phyloP scores from a whole-genome alignment of 2,797 vertebrate genomes.

The Glossophaga mutica region DNA sequence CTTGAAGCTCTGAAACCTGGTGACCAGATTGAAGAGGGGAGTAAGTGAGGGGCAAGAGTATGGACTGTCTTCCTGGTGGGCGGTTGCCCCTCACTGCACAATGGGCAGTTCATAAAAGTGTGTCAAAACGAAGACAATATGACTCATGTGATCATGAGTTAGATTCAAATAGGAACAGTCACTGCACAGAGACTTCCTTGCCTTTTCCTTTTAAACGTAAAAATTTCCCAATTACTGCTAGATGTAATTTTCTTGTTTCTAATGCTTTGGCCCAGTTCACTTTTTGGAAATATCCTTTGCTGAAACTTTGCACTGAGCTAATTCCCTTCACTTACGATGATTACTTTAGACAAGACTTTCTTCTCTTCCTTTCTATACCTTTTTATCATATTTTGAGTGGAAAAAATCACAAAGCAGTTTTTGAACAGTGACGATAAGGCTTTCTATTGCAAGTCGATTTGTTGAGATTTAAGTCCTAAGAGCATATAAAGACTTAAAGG shows the following conservation, averaged over 20 bases:
- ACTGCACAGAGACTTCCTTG: neutral
- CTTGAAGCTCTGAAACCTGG: neutral
- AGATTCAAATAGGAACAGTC: neutral
- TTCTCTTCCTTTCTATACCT: neutral
- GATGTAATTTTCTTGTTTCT: neutral
- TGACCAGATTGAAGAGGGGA: neutral
- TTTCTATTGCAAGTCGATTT: conserved; percentile 11
- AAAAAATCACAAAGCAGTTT: neutral
- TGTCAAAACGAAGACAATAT: neutral
- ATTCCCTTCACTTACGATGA: neutral
- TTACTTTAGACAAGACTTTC: neutral
- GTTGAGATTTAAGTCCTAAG: neutral
- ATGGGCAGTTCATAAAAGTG: neutral
- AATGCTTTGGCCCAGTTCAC: neutral
- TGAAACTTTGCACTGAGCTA: conserved; percentile 9
- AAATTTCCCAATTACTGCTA: neutral
- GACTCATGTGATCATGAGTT: neutral
- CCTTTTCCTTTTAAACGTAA: neutral
- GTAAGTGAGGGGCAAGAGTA: neutral
- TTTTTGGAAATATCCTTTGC: conserved; percentile 11
- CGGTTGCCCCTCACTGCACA: neutral
- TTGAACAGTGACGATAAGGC: neutral
- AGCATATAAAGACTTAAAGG: neutral
- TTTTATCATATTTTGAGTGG: neutral
- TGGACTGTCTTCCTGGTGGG: neutral